Base-by-base conservation (phyloP, 2,113 vertebrate genomes). In the Bubo bubo region DNA sequence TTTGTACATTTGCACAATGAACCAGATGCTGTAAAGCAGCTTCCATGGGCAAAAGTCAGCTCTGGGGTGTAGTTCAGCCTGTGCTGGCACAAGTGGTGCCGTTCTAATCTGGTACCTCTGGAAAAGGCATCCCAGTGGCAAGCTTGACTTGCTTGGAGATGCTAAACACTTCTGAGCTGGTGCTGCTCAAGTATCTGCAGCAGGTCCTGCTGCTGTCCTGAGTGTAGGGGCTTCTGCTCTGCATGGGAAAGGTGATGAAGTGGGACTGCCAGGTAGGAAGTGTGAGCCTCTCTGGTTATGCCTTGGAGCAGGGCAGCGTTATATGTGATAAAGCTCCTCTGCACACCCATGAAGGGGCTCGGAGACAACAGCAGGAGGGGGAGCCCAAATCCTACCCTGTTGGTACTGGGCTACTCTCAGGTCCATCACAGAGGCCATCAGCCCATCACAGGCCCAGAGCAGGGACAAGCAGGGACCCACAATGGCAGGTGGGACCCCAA, bases 191-290 rank as follows among this genome's bases (percentile, higher is more conserved):
- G 50, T 45, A 35, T 39, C 58, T 53, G 72, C 64, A 66, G 86
- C 66, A 37, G 47, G 59, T 67, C 26, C 59, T 60, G 47, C 66
- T 66, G n/a, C 91, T 49, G 59, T 12, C 39, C 60, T 49, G 45
- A 19, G n/a, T 12, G 18, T 1, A 5, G 22, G 24, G 19, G 24
- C 34, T 66, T 27, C 28, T 3, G 0, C 28, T 14, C 52, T 35
- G 34, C 20, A 0, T n/a, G 60, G 58, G 52, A 11, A 5, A 5
- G 67, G 55, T 11, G 39, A 14, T 10, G 32, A 8, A 7, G 26
- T 13, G n/a, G n/a, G n/a, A 7, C 27, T 45, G 58, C 19, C 2
- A 1, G 22, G 39, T 35, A 1, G 35, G 56, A 37, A 1, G 24
- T 4, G 22, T 37, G 53, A 52, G 43, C 52, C 14, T 18, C 60